These are phyloP conservation scores for Exocentrus adspersus DNA, from an alignment of 2,888 invertebrate species.

Conservation along the genomic window DNA sequence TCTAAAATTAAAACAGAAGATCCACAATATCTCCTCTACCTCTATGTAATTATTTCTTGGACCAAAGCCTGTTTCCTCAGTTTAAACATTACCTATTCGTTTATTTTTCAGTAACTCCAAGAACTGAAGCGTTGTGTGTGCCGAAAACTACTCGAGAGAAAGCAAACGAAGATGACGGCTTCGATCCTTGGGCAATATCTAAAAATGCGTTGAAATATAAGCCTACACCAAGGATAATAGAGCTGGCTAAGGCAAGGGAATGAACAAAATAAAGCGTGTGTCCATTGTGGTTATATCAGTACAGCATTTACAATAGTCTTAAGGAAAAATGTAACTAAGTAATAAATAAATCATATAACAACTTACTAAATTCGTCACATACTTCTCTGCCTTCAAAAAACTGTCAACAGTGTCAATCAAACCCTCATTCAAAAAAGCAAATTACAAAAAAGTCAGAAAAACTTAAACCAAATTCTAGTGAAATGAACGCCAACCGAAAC, in stretches of 20 bases:
- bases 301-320: slow-evolving; percentile 4
- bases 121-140: slow-evolving; percentile 53
- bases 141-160: slow-evolving; percentile 58
- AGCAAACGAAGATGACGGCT: slow-evolving; percentile 62
- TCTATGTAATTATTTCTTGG: no score
- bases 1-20: no score
- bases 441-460: no score
- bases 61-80: no score
- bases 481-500: not conserved
- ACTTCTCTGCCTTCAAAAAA: no score
- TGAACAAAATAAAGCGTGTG: slow-evolving; percentile 43
- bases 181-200: slow-evolving; percentile 65
- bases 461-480: not conserved
- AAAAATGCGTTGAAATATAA: slow-evolving; percentile 65
- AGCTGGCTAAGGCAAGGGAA: slow-evolving; percentile 63
- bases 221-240: slow-evolving; percentile 61
- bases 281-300: not conserved
- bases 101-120: slow-evolving; percentile 56
- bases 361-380: no score
- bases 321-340: slow-evolving; percentile 17
- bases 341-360: no score
- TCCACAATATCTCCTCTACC: no score
- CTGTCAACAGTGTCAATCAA: no score
- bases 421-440: no score
- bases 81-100: no score